Evolutionary conservation across 2,113 vertebrate genomes (phyloP).

Genomic region (Prochilodus magdalenae): DNA sequence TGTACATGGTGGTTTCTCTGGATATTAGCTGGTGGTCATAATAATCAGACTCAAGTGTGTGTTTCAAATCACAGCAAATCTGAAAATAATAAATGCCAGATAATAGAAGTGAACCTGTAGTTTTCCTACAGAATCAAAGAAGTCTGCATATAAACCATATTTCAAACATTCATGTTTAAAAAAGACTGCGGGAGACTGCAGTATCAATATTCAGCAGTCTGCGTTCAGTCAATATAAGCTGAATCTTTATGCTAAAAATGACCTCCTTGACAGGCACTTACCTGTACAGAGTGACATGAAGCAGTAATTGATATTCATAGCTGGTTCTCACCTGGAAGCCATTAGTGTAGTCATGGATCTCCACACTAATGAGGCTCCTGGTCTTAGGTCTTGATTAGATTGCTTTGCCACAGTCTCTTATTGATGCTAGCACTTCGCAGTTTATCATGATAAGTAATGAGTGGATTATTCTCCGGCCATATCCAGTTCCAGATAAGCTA

Average conservation of each 20-base stretch:
- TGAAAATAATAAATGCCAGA: no score
- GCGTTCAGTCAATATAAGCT: neutral
- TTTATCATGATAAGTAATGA: conserved; percentile 85
- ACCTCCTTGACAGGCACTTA: conserved; percentile 63
- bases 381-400: conserved; percentile 82
- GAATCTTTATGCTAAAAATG: conserved; percentile 46
- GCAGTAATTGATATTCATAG: conserved; percentile 76
- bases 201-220: neutral
- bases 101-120: no score
- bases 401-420: conserved; percentile 78
- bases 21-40: no score
- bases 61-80: no score
- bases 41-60: no score
- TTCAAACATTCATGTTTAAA: neutral
- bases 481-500: conserved; percentile 71
- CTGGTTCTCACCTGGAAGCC: conserved; percentile 71
- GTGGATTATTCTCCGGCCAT: conserved; percentile 79
- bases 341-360: conserved; percentile 81
- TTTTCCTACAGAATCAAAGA: no score
- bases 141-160: neutral
- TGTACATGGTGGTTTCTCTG: no score
- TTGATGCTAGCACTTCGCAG: conserved; percentile 81
- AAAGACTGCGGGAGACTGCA: neutral
- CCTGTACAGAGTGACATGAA: conserved; percentile 66
- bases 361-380: conserved; percentile 77